phyloP scores from a whole-genome alignment of 2,113 vertebrate genomes.

The Tupaia chinensis region DNA sequence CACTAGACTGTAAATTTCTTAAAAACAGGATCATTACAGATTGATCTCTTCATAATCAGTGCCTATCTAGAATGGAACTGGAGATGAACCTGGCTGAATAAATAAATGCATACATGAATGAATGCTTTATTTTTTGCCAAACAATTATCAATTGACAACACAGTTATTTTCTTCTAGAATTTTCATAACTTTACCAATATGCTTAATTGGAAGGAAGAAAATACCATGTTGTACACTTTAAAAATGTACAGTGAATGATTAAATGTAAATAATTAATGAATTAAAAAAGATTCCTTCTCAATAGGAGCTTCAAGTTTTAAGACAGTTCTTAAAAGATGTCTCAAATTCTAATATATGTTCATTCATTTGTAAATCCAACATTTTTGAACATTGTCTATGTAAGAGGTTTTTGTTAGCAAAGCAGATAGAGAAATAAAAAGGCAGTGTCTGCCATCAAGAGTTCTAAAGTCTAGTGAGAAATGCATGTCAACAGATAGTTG shows the following conservation, averaged over 20 bases:
- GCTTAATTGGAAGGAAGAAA: not conserved
- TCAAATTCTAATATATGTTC: not conserved
- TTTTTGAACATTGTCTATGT: not conserved
- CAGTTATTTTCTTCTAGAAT: not conserved
- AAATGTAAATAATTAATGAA: not conserved
- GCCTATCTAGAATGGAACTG: not conserved
- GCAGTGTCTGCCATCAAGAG: not conserved
- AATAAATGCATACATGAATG: not conserved
- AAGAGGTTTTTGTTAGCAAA: not conserved
- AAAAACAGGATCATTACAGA: not conserved
- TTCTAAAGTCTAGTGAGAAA: not conserved
- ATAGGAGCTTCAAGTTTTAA: not conserved
- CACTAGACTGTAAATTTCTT: not conserved
- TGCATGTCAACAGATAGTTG: not conserved
- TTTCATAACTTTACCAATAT: not conserved
- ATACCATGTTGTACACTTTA: no score
- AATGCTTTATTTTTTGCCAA: not conserved
- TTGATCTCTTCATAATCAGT: not conserved
- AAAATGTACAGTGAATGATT: no score
- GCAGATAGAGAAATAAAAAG: not conserved
- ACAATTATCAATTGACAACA: not conserved
- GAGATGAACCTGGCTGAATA: not conserved
- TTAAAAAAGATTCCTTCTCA: not conserved
- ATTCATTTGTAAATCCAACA: not conserved
- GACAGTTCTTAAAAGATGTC: not conserved